Evolutionary conservation across 2,797 vertebrate species (phyloP), one percentile per base, ranked within the genome.

Genomic region (Esox masquinongy): DNA sequence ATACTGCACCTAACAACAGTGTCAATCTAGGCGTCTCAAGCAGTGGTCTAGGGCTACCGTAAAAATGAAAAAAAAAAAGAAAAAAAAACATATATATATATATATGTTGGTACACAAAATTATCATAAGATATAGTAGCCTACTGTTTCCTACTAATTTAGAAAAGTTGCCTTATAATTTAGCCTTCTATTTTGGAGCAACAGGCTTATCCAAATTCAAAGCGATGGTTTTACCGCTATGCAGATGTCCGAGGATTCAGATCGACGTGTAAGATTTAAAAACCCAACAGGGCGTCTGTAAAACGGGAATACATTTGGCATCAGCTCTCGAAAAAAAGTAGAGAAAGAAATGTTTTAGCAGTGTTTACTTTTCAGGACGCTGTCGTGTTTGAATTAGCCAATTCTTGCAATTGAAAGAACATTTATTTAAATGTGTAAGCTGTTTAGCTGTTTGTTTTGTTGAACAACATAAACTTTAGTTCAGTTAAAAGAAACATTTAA

Each of bases 301-400:
- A 19, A 43, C 68, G 77, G 29, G 36, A 19, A 83, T 78, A 84
- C 77, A 86, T 90, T 85, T 90, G 80, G 76, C 87, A 90, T 79
- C 74, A 83, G 80, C 76, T 59, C 82, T 87, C 69, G 72, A 88
- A 86, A 87, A 87, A 67, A 1, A 70, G 12, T 64, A 71, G 8
- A 24, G 74, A 73, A n/a, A 66, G 73, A 82, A 77, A 14, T 72
- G 75, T 8, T 64, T 79, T 12, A 78, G 79, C 73, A 53, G 15
- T 0, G 3, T 67, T 6, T 36, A 74, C 43, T 66, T 61, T 39
- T 67, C 11, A 56, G 29, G 29, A 36, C 19, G 26, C 43, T 68
- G 26, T 61, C n/a, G 34, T 36, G 22, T n/a, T 61, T 72, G 53
- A 61, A 43, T 26, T 2, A 17, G 9, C 9, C 36, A 39, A 36